Conservation (phyloP, 1,140 invertebrate species). For the Venturia canescens region DNA sequence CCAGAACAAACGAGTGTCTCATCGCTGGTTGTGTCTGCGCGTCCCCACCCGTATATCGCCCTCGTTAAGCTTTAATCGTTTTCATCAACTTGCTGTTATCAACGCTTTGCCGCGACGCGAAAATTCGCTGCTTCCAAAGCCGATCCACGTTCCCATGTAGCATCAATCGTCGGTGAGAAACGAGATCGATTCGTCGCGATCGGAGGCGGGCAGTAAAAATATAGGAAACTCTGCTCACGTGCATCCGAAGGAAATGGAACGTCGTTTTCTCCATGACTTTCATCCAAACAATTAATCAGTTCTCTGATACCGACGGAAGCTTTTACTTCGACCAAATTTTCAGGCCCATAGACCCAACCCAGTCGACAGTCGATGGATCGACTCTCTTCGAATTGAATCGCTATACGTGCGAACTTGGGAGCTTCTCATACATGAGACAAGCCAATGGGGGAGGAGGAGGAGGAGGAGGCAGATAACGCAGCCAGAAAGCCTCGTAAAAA, state of each 20-base stretch:
- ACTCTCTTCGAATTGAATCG: slow-evolving; percentile 17
- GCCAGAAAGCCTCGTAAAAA: slow-evolving; percentile 41
- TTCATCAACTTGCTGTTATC: slow-evolving; percentile 69
- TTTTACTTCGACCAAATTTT: neutral
- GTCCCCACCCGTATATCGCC: slow-evolving; percentile 36
- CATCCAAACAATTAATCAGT: neutral
- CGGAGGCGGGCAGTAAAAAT: neutral
- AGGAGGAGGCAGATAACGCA: slow-evolving; percentile 24
- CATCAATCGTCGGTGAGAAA: neutral
- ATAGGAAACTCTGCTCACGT: neutral
- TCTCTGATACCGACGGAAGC: neutral
- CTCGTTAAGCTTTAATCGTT: slow-evolving; percentile 71
- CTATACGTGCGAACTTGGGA: neutral
- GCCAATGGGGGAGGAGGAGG: too few species aligned
- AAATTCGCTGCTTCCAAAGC: slow-evolving; percentile 19
- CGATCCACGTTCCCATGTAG: neutral
- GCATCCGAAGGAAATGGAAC: neutral
- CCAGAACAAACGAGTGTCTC: slow-evolving; percentile 44
- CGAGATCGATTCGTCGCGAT: neutral
- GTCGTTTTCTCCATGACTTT: too few species aligned
- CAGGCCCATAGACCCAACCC: neutral
- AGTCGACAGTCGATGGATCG: slow-evolving; percentile 15
- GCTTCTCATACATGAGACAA: neutral
- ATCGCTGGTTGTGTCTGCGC: slow-evolving; percentile 20
- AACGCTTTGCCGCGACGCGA: slow-evolving; percentile 53